Conservation (phyloP, 2,888 invertebrate species). For the Spodoptera picta region DNA sequence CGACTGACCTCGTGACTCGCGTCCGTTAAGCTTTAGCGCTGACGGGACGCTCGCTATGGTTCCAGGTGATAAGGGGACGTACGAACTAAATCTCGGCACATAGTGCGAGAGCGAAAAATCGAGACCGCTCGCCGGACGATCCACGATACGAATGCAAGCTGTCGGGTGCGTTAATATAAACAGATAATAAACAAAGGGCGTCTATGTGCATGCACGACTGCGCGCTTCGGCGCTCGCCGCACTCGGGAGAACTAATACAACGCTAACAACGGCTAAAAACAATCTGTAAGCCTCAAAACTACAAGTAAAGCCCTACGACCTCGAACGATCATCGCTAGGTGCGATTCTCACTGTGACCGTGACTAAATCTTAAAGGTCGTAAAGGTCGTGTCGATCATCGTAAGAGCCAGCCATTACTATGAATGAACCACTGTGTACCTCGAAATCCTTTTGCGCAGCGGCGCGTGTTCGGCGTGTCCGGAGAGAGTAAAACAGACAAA, state of each 20-base stretch:
- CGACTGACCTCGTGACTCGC: slow-evolving; percentile 85
- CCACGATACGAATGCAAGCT: slow-evolving; percentile 86
- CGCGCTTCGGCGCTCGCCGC: slow-evolving; percentile 87
- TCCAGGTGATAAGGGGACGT: slow-evolving; percentile 75
- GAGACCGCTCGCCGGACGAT: slow-evolving; percentile 85
- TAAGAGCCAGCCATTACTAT: slow-evolving; percentile 86
- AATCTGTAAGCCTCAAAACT: slow-evolving; percentile 89
- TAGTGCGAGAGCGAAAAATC: slow-evolving; percentile 78
- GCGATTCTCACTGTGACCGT: slow-evolving; percentile 79
- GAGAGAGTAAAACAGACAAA: slow-evolving; percentile 92
- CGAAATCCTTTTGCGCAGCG: slow-evolving; percentile 94
- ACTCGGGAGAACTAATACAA: slow-evolving; percentile 88
- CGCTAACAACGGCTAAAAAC: slow-evolving; percentile 89
- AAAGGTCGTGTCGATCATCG: slow-evolving; percentile 82
- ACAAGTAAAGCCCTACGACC: slow-evolving; percentile 89
- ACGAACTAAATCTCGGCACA: slow-evolving; percentile 74
- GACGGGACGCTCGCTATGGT: slow-evolving; percentile 78
- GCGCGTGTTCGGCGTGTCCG: slow-evolving; percentile 91
- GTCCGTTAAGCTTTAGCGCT: slow-evolving; percentile 74
- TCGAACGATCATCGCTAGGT: slow-evolving; percentile 85
- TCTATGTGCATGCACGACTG: slow-evolving; percentile 88
- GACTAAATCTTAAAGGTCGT: slow-evolving; percentile 77
- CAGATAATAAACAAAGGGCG: slow-evolving; percentile 87
- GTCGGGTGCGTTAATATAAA: slow-evolving; percentile 87
- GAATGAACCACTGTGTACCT: slow-evolving; percentile 91